Conservation (phyloP, 2,888 invertebrate genomes). For the Agrochola circellaris region DNA sequence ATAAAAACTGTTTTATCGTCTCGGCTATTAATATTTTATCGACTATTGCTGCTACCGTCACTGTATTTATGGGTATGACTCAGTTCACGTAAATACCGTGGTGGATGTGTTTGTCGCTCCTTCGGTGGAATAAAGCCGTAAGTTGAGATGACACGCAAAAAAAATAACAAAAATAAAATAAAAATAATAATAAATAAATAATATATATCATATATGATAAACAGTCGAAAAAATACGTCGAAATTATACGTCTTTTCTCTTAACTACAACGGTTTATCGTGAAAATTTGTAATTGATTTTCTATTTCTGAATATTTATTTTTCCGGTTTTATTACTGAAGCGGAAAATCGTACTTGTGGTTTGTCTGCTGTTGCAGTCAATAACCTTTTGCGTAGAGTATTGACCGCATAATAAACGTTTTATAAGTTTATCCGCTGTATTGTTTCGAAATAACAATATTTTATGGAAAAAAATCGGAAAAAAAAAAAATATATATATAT, state of each 20-base stretch:
- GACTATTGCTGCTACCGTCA: conserved; percentile 61
- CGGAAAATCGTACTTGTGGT: conserved; percentile 36
- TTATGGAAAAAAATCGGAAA: neutral
- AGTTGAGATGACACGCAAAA: too few relatives aligned
- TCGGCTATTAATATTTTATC: conserved; percentile 70
- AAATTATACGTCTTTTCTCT: neutral
- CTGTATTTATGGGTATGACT: conserved; percentile 61
- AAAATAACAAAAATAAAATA: too few relatives aligned
- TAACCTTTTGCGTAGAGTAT: conserved; percentile 13
- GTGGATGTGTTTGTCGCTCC: neutral
- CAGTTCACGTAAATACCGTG: conserved; percentile 45
- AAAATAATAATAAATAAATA: too few relatives aligned
- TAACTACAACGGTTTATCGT: too few relatives aligned
- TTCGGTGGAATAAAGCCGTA: neutral
- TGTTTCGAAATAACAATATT: conserved; percentile 1
- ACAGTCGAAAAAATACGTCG: too few relatives aligned
- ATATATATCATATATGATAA: too few relatives aligned
- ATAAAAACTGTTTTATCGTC: conserved; percentile 72
- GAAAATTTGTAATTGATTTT: neutral
- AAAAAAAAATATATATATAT: neutral
- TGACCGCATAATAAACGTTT: conserved; percentile 4
- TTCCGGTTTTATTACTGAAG: conserved; percentile 19
- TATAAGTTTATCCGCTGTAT: neutral
- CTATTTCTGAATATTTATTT: conserved; percentile 2
- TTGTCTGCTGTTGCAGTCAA: conserved; percentile 25